Conservation (phyloP, 2,888 invertebrate genomes). For the Phlogophora meticulosa region DNA sequence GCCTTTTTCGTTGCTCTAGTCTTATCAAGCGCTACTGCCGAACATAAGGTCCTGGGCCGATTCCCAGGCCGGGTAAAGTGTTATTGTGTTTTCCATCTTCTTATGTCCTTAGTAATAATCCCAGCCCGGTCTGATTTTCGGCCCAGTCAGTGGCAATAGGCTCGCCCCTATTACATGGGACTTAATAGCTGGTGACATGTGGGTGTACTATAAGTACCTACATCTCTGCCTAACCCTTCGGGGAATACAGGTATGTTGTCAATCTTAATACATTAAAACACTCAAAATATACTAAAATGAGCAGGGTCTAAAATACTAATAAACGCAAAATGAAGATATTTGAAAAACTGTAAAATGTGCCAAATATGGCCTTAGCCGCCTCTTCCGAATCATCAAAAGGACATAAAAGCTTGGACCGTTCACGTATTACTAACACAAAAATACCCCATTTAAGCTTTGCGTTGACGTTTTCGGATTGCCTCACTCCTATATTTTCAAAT, state of each 20-base stretch:
- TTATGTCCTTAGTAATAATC: too few species aligned
- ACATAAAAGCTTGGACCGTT: slow-evolving; percentile 50
- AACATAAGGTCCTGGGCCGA: too few species aligned
- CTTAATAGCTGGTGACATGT: too few species aligned
- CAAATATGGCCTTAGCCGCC: slow-evolving; percentile 33
- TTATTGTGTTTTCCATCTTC: too few species aligned
- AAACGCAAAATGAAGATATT: slow-evolving; percentile 45
- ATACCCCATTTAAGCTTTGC: slow-evolving; percentile 23
- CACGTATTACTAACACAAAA: slow-evolving; percentile 31
- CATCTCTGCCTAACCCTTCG: too few species aligned
- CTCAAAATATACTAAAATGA: slow-evolving; percentile 17
- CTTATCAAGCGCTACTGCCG: too few species aligned
- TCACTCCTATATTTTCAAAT: not conserved
- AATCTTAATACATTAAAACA: slow-evolving; percentile 14
- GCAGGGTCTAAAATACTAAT: slow-evolving; percentile 11
- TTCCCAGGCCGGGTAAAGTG: too few species aligned
- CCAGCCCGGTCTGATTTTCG: too few species aligned
- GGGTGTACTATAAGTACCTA: not conserved
- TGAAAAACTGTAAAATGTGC: slow-evolving; percentile 38
- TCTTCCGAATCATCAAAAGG: slow-evolving; percentile 37
- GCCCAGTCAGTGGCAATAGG: too few species aligned
- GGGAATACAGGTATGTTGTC: too few species aligned
- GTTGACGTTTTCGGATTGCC: slow-evolving; percentile 18
- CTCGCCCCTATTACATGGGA: too few species aligned
- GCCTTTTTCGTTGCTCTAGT: too few species aligned